These are phyloP conservation scores for Nowickia ferox DNA, from an alignment of 2,888 invertebrate genomes.

Conservation along the genomic window DNA sequence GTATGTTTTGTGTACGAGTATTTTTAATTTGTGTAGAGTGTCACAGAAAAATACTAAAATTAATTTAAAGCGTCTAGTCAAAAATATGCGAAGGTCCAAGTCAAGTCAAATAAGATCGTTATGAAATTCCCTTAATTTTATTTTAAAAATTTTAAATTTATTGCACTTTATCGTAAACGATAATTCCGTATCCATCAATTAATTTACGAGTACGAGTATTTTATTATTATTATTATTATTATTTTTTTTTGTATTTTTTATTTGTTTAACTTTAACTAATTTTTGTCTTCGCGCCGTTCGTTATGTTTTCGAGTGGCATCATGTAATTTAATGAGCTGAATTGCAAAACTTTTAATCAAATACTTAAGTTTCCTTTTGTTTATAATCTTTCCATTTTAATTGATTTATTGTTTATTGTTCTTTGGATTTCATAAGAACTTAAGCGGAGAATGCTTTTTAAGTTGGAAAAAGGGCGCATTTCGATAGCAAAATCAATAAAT, in stretches of 20 bases:
- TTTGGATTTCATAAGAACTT: constrained; percentile 49
- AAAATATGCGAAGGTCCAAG: constrained; percentile 3
- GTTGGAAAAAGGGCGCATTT: constrained; percentile 53
- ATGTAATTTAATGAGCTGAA: constrained; percentile 47
- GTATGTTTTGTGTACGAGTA: too few relatives aligned
- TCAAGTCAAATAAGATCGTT: constrained; percentile 1
- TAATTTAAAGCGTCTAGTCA: constrained; percentile 27
- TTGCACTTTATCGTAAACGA: constrained; percentile 25
- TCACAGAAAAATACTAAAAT: neutral
- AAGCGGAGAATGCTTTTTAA: constrained; percentile 33
- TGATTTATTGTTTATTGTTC: constrained; percentile 50
- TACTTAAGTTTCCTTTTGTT: constrained; percentile 36
- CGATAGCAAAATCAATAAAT: constrained; percentile 39
- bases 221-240: too few relatives aligned
- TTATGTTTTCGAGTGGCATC: constrained; percentile 24
- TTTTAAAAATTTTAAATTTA: neutral
- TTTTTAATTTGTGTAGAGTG: constrained; percentile 5
- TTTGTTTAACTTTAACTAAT: constrained; percentile 1
- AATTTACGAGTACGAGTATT: neutral
- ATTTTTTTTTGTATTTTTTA: neutral
- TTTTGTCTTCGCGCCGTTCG: neutral
- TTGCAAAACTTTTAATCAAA: constrained; percentile 28
- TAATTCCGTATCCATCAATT: neutral
- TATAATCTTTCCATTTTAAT: constrained; percentile 20
- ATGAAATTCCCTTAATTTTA: constrained; percentile 16